A percentile compares a stretch with the other conserved stretches of the same genome.
Evolutionary conservation across 2,113 vertebrate species (phyloP).

Genomic region (Syngnathus typhle): DNA sequence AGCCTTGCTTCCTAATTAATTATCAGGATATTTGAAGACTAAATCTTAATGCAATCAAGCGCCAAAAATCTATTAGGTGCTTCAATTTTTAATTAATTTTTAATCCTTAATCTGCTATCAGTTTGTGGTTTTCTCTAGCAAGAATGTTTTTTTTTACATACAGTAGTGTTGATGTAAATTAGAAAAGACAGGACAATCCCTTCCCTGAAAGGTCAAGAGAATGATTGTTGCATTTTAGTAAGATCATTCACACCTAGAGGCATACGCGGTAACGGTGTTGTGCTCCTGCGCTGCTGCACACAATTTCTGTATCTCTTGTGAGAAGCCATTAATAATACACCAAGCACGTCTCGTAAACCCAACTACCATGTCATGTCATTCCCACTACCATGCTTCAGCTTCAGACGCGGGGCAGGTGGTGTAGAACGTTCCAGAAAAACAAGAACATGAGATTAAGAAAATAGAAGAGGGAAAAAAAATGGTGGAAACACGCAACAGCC

Average conservation of each 20-base stretch:
- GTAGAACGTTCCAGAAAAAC: conserved; percentile 9
- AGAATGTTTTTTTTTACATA: neutral
- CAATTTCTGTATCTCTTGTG: conserved; percentile 30
- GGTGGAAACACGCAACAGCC: conserved; percentile 23
- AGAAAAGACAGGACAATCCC: neutral
- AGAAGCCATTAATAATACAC: conserved; percentile 45
- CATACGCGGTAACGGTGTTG: conserved; percentile 23
- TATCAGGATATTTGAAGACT: conserved; percentile 58
- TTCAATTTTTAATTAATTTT: conserved; percentile 57
- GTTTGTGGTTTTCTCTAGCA: conserved; percentile 16
- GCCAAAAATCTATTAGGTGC: conserved; percentile 44
- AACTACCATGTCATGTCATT: conserved; percentile 48
- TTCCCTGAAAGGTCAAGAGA: neutral
- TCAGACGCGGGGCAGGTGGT: neutral
- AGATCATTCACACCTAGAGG: conserved; percentile 22
- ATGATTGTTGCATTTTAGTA: neutral
- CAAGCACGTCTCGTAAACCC: conserved; percentile 29
- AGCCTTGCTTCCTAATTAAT: conserved; percentile 62
- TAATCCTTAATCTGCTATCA: conserved; percentile 37
- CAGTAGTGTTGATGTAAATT: neutral
- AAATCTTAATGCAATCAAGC: conserved; percentile 55
- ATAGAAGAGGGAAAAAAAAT: neutral
- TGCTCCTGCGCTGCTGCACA: conserved; percentile 29
- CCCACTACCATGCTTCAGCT: conserved; percentile 29
- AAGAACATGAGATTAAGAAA: conserved; percentile 15